Evolutionary conservation across 2,888 invertebrate species (phyloP).

Genomic region (Ryuthela nishihirai): DNA sequence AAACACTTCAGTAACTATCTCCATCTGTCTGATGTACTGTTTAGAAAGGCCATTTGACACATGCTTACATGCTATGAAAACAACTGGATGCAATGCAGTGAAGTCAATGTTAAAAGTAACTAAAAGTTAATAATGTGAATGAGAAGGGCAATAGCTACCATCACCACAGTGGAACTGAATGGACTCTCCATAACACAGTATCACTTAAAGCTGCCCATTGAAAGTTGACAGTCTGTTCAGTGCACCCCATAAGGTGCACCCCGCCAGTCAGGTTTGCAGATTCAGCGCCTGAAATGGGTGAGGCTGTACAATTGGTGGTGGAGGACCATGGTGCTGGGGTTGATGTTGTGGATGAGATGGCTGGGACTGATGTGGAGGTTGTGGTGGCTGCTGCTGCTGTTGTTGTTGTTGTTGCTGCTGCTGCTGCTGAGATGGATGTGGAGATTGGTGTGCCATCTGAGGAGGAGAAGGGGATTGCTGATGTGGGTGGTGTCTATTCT

Average conservation of each 20-base stretch:
- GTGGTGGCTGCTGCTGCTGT: conserved; percentile 4
- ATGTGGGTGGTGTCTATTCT: conserved; percentile 23
- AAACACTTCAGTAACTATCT: no score
- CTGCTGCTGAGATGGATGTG: conserved; percentile 10
- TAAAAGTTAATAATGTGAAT: no score
- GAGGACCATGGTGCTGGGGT: conserved; percentile 19
- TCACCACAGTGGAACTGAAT: no score
- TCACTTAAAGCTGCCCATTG: conserved; percentile 8
- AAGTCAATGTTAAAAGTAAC: no score
- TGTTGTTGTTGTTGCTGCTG: conserved; percentile 8
- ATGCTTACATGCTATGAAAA: no score
- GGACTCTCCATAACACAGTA: no score
- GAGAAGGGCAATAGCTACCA: no score
- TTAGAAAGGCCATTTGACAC: no score
- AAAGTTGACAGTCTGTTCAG: conserved; percentile 22
- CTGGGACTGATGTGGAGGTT: conserved; percentile 4
- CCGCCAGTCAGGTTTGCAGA: conserved; percentile 41
- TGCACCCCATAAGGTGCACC: conserved; percentile 40
- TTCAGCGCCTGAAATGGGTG: conserved; percentile 31
- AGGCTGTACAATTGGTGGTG: conserved; percentile 22
- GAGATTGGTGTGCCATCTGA: conserved; percentile 29
- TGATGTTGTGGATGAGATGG: conserved; percentile 3
- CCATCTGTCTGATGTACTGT: no score
- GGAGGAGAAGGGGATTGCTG: conserved; percentile 31
- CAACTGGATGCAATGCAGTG: no score